These are phyloP conservation scores for Drosophila setifemur DNA, from an alignment of 1,140 invertebrate species.

Conservation along the genomic window DNA sequence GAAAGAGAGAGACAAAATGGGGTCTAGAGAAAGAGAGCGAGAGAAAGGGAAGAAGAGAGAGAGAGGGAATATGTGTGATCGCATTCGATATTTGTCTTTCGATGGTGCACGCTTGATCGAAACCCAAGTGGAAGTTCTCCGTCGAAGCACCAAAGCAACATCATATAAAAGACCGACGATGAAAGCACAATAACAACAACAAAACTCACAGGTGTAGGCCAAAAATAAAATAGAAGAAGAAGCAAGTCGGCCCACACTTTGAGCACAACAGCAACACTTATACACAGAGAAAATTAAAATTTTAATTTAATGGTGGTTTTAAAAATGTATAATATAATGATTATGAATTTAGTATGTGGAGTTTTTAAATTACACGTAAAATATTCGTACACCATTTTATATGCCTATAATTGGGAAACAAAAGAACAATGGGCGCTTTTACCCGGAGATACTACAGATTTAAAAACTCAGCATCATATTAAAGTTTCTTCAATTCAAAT, in stretches of 20 bases:
- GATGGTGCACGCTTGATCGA: conserved; percentile 46
- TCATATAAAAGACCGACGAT: conserved; percentile 47
- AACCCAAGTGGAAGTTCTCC: conserved; percentile 23
- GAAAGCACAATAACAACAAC: conserved; percentile 55
- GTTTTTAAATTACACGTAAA: too few relatives aligned
- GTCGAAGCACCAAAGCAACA: conserved; percentile 14
- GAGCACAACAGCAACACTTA: conserved; percentile 6
- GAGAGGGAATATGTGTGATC: conserved; percentile 29
- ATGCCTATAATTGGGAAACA: too few relatives aligned
- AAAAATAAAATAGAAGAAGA: conserved; percentile 25
- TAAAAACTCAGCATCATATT: too few relatives aligned
- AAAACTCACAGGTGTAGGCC: conserved; percentile 62
- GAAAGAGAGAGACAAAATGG: background rate
- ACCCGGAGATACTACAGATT: too few relatives aligned
- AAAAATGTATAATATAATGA: too few relatives aligned
- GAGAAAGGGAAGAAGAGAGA: conserved; percentile 5
- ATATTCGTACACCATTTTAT: too few relatives aligned
- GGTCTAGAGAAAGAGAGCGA: background rate
- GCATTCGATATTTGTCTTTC: conserved; percentile 40
- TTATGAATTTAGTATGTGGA: too few relatives aligned
- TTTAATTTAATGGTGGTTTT: background rate
- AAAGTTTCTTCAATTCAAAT: too few relatives aligned
- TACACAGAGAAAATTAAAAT: conserved; percentile 2
- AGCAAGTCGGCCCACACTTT: conserved; percentile 26
- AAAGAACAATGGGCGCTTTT: too few relatives aligned